These are phyloP conservation scores for Melinopterus prodromus DNA, from an alignment of 2,888 invertebrate species.

Conservation along the genomic window DNA sequence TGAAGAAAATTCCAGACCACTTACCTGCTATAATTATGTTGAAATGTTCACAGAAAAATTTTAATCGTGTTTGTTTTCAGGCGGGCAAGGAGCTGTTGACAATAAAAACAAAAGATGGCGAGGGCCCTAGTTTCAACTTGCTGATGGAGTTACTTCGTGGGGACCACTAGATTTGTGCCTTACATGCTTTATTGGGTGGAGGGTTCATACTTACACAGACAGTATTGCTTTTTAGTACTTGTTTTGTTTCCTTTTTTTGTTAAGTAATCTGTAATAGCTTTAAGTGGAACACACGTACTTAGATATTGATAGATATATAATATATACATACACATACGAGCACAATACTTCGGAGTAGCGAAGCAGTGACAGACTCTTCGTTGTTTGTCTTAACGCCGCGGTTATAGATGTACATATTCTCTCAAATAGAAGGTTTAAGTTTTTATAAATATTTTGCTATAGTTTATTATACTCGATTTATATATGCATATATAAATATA, in stretches of 20 bases:
- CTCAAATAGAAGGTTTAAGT: constrained; percentile 47
- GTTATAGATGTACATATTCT: constrained; percentile 46
- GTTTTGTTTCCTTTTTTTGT: constrained; percentile 35
- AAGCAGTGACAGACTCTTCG: too few species aligned
- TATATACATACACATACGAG: neutral
- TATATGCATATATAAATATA: constrained; percentile 8
- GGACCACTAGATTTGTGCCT: constrained; percentile 73
- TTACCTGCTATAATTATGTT: too few species aligned
- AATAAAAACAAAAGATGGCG: constrained; percentile 87
- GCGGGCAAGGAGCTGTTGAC: constrained; percentile 93
- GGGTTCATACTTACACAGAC: constrained; percentile 59
- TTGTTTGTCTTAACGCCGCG: neutral
- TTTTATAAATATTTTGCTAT: constrained; percentile 53
- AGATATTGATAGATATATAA: neutral
- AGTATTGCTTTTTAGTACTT: constrained; percentile 52
- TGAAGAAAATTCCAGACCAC: too few species aligned
- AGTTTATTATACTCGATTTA: constrained; percentile 47
- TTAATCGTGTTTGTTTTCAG: constrained; percentile 60
- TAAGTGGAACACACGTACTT: constrained; percentile 46
- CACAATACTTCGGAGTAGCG: neutral
- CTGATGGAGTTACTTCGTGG: constrained; percentile 95
- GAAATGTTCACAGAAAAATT: too few species aligned
- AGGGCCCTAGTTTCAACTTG: constrained; percentile 91
- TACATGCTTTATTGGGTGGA: constrained; percentile 52
- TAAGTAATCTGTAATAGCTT: constrained; percentile 50